A percentile compares a stretch with the other conserved stretches of the same genome.
Conservation (phyloP, 2,797 vertebrate species). For the Phylloscopus collybita region DNA sequence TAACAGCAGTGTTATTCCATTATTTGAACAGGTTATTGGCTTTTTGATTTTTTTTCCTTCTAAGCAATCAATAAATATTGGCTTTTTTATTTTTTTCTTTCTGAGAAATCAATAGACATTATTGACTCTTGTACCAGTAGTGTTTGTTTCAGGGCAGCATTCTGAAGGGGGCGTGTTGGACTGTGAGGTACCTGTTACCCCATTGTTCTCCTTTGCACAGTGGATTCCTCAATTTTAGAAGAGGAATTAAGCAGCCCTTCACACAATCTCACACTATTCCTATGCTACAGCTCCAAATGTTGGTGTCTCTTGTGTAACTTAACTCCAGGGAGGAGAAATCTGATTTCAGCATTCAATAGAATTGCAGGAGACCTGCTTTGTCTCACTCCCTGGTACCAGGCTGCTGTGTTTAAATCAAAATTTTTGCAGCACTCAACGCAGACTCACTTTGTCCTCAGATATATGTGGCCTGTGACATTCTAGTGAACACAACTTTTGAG, state of each 20-base stretch:
- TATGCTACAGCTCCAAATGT: background rate
- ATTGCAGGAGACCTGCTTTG: background rate
- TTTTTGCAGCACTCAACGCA: background rate
- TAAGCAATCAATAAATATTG: background rate
- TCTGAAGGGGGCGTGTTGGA: background rate
- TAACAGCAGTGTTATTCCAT: background rate
- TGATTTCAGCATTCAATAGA: background rate
- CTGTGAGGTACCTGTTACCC: fast-evolving
- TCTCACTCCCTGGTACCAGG: background rate
- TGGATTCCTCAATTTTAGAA: background rate
- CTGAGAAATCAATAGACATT: background rate
- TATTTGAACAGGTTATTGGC: background rate
- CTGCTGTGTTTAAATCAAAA: background rate
- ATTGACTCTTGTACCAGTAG: fast-evolving
- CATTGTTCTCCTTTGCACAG: background rate
- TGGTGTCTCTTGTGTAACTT: background rate
- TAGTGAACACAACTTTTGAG: background rate
- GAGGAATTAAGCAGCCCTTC: background rate
- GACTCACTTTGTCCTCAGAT: background rate
- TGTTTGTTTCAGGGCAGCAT: background rate
- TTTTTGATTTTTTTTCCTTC: background rate
- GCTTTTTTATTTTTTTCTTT: background rate
- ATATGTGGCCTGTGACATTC: background rate
- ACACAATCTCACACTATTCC: background rate
- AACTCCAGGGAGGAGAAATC: background rate